Evolutionary conservation across 2,888 invertebrate species (phyloP), one percentile per base, ranked within the genome.

Genomic region (Sarcophaga rosellei): DNA sequence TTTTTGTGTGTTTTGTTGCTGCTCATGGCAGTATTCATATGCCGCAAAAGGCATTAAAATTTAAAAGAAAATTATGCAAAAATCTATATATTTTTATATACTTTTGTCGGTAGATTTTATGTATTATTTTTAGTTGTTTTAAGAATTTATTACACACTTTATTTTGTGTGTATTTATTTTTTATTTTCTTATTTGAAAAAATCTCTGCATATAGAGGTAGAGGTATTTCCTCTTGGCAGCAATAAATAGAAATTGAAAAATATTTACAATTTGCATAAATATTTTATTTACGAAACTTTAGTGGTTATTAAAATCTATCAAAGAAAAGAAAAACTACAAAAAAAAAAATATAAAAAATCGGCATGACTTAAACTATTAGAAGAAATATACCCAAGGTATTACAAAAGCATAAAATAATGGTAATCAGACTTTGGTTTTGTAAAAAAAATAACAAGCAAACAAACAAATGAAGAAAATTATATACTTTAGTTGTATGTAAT

Each of bases 81-180:
- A 78, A 79, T 77, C 69, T 77, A 15, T 35, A 62, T 73, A 73
- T 81, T 66, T 21, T 47, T 63, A 73, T 53, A 78, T 84, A 69
- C n/a, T 25, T 59, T 74, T 84, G 72, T 79, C 82, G 76, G 82
- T 70, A 77, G 25, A 59, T 62, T n/a, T 69, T 62, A 68, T 59
- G n/a, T n/a, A 12, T 61, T 8, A 0, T 62, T 62, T 21, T 53
- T 44, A 59, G 53, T 61, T 72, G 21, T 47, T 66, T 53, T 45
- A 82, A 84, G 84, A 84, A 84, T 84, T 79, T 84, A 79, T 84
- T 70, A 70, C 69, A 75, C 47, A 75, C 75, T 79, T 72, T 47
- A 47, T 75, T 44, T 57, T 78, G 65, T n/a, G 1, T 53, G 57
- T 61, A 61, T 66, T 66, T 17, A 63, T 21, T 17, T 66, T 66